Conservation (phyloP, 2,888 invertebrate species). For the Andrena praecox region DNA sequence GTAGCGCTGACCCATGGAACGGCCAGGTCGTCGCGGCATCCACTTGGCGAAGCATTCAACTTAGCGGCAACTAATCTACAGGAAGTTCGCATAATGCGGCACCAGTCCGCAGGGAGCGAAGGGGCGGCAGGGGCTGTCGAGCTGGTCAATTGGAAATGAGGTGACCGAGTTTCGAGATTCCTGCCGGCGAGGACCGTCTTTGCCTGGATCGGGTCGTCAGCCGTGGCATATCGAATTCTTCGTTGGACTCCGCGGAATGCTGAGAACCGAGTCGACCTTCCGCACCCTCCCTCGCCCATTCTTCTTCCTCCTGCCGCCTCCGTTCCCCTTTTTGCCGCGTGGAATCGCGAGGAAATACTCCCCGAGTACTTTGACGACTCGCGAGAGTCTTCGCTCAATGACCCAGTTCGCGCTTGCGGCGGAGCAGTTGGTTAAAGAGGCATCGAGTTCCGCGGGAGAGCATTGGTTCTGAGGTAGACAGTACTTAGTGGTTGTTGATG, state of each 20-base stretch:
- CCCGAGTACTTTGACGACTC: conserved; percentile 40
- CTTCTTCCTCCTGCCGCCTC: neutral
- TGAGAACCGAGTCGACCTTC: conserved; percentile 32
- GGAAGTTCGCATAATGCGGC: conserved; percentile 61
- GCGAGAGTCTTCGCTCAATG: neutral
- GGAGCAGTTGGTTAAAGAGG: conserved; percentile 23
- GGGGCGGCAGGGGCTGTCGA: neutral
- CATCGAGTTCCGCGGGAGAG: neutral
- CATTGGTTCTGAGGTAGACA: neutral
- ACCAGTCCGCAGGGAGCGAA: conserved; percentile 1
- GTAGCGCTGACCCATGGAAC: neutral
- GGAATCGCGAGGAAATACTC: conserved; percentile 42
- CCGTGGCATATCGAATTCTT: conserved; percentile 58
- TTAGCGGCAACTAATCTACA: conserved; percentile 61
- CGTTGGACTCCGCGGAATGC: conserved; percentile 52
- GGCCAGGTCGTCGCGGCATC: conserved; percentile 8
- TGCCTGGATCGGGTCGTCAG: conserved; percentile 30
- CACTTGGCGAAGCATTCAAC: conserved; percentile 61
- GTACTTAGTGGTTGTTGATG: neutral
- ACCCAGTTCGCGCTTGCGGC: conserved; percentile 30
- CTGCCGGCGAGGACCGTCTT: conserved; percentile 20
- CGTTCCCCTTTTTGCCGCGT: neutral
- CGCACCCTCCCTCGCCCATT: conserved; percentile 17
- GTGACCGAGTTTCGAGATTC: conserved; percentile 72
- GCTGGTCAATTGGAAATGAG: conserved; percentile 73